Conservation (phyloP, 1,140 invertebrate species). For the Drosophila subpulchrella region DNA sequence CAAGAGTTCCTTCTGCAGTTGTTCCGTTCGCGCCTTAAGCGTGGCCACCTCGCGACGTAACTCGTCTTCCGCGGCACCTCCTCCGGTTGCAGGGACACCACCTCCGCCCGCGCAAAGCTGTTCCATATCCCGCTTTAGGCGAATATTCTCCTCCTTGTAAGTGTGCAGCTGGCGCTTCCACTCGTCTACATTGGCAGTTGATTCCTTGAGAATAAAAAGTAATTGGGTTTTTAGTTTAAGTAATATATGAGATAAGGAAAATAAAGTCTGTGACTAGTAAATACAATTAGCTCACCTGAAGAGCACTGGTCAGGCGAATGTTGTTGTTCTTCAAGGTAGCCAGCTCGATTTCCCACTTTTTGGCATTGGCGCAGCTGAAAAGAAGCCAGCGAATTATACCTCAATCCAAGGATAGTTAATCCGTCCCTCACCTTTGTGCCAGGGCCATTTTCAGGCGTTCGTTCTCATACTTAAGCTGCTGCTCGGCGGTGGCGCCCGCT, state of each 20-base stretch:
- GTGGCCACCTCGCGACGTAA: constrained; percentile 79
- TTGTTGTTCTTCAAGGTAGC: constrained; percentile 98
- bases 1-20: constrained; percentile 79
- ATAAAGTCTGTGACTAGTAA: neutral
- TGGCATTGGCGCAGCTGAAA: constrained; percentile 96
- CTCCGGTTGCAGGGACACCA: constrained; percentile 45
- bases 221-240: neutral
- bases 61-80: constrained; percentile 76
- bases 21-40: constrained; percentile 79
- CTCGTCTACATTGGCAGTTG: constrained; percentile 98
- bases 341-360: constrained; percentile 99
- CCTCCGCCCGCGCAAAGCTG: constrained; percentile 63
- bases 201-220: constrained; percentile 87
- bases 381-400: neutral
- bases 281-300: constrained; percentile 87
- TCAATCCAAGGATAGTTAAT: neutral
- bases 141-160: constrained; percentile 97
- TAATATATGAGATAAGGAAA: no score
- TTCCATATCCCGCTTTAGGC: constrained; percentile 89
- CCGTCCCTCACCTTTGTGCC: constrained; percentile 93
- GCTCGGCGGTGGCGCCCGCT: constrained; percentile 87
- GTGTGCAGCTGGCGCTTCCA: constrained; percentile 98
- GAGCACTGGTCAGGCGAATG: constrained; percentile 95
- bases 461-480: constrained; percentile 98
- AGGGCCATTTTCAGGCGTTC: constrained; percentile 97